Evolutionary conservation across 2,797 vertebrate genomes (phyloP), one percentile per base, ranked within the genome.

Genomic region (Argentina silus): DNA sequence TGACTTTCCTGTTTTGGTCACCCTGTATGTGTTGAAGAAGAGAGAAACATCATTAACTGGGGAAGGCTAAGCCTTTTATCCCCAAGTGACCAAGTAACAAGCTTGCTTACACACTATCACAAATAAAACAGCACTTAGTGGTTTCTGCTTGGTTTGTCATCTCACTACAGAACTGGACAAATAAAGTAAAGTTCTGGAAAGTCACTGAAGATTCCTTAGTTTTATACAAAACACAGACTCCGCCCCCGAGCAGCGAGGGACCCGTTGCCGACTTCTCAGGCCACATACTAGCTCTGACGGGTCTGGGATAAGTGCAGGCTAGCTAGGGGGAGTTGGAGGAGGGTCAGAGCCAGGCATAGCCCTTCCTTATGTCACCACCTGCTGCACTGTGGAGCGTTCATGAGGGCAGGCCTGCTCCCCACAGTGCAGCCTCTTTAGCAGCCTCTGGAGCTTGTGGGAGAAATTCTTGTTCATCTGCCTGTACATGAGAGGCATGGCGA

Each of bases 401-500:
- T 92, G 94, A 19, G 96, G 84, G 73, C 97, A 98, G 0, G 93
- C 85, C 57, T 88, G 94, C 21, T 86, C 94, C 68, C 95, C 81
- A 56, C 97, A 98, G 83, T 93, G 94, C 75, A 98, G 88, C 87
- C 95, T 95, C 86, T 93, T 95, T 17, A 97, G 91, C 81, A 99
- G 88, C 72, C 93, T 91, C 72, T 93, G 95, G 2, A 98, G 89
- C 89, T 96, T 97, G 87, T 89, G 86, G 7, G 97, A 95, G 59
- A 99, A 99, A 92, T 95, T 97, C 84, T 94, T 96, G 93, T 96
- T 97, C 86, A 98, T 95, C 42, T 95, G 94, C 76, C 94, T 93
- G 82, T 99, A 99, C 79, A 99, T 95, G 74, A 99, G 93, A 0
- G 98, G 98, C 86, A 95, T 96, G 1, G 95, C 95, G 0, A 97